Conservation (phyloP, 2,888 invertebrate genomes). For the Sminthurides aquaticus region DNA sequence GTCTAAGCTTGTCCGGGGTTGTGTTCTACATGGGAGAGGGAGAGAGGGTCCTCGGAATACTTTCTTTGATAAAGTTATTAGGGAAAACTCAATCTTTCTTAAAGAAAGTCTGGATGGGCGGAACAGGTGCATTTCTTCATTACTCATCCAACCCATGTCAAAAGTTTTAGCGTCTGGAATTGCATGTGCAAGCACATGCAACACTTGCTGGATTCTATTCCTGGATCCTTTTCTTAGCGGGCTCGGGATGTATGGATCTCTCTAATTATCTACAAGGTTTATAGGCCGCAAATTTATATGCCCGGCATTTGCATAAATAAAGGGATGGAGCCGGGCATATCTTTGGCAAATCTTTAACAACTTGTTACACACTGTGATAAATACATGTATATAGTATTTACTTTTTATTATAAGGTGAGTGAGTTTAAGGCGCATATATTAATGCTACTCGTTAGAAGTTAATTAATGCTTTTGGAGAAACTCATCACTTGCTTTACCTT, state of each 20-base stretch:
- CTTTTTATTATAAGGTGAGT: neutral
- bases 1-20: no score
- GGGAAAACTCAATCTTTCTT: neutral
- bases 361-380: neutral
- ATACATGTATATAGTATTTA: neutral
- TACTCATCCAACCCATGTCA: neutral
- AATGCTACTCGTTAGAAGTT: no score
- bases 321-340: neutral
- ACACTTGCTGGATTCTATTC: no score
- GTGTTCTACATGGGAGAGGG: no score
- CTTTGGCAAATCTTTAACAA: neutral
- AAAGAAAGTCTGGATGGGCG: neutral
- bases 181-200: neutral
- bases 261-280: no score
- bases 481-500: no score
- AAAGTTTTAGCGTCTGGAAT: neutral
- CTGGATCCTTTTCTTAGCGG: no score
- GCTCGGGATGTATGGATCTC: no score
- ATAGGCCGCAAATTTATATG: no score
- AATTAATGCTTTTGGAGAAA: no score
- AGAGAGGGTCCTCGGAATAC: no score
- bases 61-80: neutral
- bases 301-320: neutral
- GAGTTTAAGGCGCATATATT: no score
- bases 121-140: neutral